These are phyloP conservation scores for Pygoscelis adeliae DNA, from an alignment of 2,113 vertebrate genomes.

Conservation along the genomic window DNA sequence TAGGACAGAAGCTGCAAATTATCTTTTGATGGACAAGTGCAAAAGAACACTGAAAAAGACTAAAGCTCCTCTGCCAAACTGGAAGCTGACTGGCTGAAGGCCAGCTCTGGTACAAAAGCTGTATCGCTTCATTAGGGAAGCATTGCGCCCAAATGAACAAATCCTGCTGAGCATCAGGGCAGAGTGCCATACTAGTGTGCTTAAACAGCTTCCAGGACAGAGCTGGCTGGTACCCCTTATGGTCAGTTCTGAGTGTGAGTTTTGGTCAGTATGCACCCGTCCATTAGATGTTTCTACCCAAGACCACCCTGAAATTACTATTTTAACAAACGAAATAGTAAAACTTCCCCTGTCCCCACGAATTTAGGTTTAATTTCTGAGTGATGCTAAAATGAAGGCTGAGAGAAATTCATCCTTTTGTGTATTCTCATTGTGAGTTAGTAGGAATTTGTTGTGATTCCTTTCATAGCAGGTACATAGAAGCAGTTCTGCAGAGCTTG, in stretches of 20 bases:
- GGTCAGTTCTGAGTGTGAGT: not conserved
- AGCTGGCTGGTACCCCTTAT: not conserved
- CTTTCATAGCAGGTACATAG: not conserved
- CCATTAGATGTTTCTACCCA: not conserved
- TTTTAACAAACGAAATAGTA: not conserved
- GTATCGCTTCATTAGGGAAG: not conserved
- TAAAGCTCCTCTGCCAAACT: not conserved
- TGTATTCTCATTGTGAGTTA: not conserved
- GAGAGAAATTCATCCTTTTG: not conserved
- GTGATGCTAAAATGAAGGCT: not conserved
- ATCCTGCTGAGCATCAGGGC: not conserved
- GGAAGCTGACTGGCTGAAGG: not conserved
- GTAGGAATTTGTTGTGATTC: not conserved
- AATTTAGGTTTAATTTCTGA: not conserved
- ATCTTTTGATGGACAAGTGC: not conserved
- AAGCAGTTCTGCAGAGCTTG: not conserved
- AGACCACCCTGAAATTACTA: not conserved
- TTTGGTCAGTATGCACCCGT: not conserved
- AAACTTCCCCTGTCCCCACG: not conserved
- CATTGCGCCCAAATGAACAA: not conserved
- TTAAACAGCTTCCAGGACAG: not conserved
- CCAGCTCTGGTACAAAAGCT: not conserved
- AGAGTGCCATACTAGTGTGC: not conserved
- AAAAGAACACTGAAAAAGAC: not conserved
- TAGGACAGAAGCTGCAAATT: not conserved